Evolutionary conservation across 2,113 vertebrate genomes (phyloP).

Genomic region (Taurulus bubalis): DNA sequence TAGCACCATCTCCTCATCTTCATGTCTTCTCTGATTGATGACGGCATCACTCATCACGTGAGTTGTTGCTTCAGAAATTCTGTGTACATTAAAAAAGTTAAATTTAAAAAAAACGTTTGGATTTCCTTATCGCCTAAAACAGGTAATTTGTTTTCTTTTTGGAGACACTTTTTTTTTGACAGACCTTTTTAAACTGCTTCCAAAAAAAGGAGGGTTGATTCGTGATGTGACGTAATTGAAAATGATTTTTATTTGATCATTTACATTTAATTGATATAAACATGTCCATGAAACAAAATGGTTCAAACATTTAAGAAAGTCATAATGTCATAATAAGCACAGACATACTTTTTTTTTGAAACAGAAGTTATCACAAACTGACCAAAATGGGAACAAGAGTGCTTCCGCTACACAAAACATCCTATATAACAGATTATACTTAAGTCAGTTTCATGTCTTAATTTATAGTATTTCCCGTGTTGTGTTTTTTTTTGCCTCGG

Average conservation of each 20-base stretch:
- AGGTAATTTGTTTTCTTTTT: background rate
- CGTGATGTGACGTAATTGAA: slow-evolving; percentile 89
- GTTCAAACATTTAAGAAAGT: slow-evolving; percentile 95
- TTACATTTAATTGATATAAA: slow-evolving; percentile 94
- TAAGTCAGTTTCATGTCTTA: slow-evolving; percentile 85
- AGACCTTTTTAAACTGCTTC: background rate
- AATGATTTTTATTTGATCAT: slow-evolving; percentile 94
- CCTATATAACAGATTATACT: slow-evolving; percentile 94
- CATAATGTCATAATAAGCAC: slow-evolving; percentile 92
- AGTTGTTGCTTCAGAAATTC: background rate
- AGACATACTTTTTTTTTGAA: slow-evolving; percentile 89
- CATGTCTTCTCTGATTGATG: background rate
- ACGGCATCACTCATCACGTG: background rate
- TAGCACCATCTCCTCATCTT: background rate
- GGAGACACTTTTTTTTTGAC: background rate
- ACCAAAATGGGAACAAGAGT: slow-evolving; percentile 97
- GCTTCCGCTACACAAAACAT: slow-evolving; percentile 99
- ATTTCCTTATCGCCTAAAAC: background rate
- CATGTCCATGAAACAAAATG: slow-evolving; percentile 91
- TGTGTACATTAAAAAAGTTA: background rate
- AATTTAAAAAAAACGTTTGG: background rate
- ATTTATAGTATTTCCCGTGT: slow-evolving; percentile 84
- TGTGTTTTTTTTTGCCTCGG: slow-evolving; percentile 78
- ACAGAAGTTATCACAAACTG: slow-evolving; percentile 91
- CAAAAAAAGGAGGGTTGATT: slow-evolving; percentile 65